Conservation (phyloP, 2,888 invertebrate genomes). For the Cosmorhoe ocellata region DNA sequence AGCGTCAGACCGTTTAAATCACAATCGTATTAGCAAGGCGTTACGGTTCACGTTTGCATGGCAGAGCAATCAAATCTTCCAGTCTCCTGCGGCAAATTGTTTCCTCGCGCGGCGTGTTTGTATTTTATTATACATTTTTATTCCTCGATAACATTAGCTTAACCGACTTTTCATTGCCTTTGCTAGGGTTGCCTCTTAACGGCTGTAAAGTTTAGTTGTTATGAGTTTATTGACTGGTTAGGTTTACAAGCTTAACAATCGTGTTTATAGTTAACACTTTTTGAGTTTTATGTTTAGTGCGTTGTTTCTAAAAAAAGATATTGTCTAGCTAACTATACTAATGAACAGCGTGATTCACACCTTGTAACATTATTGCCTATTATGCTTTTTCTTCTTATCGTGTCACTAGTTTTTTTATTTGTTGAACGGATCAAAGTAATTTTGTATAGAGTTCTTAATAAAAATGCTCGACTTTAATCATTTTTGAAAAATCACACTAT, state of each 20-base stretch:
- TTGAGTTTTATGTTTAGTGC: constrained; percentile 20
- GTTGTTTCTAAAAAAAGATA: constrained; percentile 6
- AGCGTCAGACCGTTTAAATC: constrained; percentile 44
- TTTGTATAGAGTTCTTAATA: too few relatives aligned
- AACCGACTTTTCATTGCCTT: constrained; percentile 82
- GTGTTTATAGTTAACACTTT: constrained; percentile 29
- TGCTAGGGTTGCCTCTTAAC: constrained; percentile 68
- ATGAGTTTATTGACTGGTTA: constrained; percentile 45
- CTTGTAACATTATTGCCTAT: not conserved
- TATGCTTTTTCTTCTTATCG: not conserved
- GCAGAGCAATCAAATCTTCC: constrained; percentile 69
- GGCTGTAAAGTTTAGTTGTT: constrained; percentile 42
- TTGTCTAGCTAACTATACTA: not conserved
- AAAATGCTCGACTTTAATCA: too few relatives aligned
- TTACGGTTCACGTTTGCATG: constrained; percentile 48
- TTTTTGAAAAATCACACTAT: too few relatives aligned
- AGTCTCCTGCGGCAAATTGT: constrained; percentile 81
- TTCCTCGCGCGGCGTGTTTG: constrained; percentile 81
- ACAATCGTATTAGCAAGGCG: constrained; percentile 43
- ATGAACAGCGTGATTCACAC: constrained; percentile 9
- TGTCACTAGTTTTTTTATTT: not conserved
- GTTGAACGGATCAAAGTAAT: too few relatives aligned
- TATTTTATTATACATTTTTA: constrained; percentile 83
- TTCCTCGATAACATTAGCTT: constrained; percentile 83
- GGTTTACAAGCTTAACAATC: constrained; percentile 33